Percentiles rank a stretch among this genome's conserved stretches.
These are phyloP conservation scores for Drosophila serrata DNA, from an alignment of 1,140 invertebrate genomes.

Conservation along the genomic window DNA sequence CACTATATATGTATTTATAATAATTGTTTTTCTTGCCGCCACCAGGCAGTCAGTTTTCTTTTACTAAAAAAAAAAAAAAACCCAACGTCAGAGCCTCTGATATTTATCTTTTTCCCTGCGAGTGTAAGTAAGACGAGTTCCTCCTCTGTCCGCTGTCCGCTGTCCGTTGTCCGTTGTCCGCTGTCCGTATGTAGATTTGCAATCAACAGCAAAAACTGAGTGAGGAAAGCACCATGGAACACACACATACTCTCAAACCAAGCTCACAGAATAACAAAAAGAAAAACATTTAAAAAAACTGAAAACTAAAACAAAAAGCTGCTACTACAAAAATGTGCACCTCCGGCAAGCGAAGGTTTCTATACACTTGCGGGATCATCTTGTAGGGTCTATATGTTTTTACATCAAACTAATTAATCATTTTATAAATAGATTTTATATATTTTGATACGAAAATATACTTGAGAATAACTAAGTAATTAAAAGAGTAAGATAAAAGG, in stretches of 20 bases:
- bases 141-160: constrained; percentile 8
- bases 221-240: constrained; percentile 67
- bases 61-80: constrained; percentile 47
- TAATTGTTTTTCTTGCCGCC: constrained; percentile 62
- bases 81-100: constrained; percentile 60
- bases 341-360: constrained; percentile 18
- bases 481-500: too few relatives aligned
- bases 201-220: constrained; percentile 73
- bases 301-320: constrained; percentile 47
- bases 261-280: constrained; percentile 6
- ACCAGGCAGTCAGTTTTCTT: constrained; percentile 23
- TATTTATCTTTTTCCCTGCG: constrained; percentile 64
- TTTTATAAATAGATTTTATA: too few relatives aligned
- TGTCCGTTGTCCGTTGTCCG: constrained; percentile 17
- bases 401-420: background rate
- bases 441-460: too few relatives aligned
- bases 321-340: constrained; percentile 8
- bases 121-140: constrained; percentile 68
- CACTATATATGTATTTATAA: constrained; percentile 55
- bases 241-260: constrained; percentile 33
- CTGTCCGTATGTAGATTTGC: constrained; percentile 66
- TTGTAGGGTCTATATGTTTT: background rate
- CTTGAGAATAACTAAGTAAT: too few relatives aligned
- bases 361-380: constrained; percentile 9
- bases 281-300: constrained; percentile 17